Conservation (phyloP, 2,113 vertebrate species). For the Vimba vimba region DNA sequence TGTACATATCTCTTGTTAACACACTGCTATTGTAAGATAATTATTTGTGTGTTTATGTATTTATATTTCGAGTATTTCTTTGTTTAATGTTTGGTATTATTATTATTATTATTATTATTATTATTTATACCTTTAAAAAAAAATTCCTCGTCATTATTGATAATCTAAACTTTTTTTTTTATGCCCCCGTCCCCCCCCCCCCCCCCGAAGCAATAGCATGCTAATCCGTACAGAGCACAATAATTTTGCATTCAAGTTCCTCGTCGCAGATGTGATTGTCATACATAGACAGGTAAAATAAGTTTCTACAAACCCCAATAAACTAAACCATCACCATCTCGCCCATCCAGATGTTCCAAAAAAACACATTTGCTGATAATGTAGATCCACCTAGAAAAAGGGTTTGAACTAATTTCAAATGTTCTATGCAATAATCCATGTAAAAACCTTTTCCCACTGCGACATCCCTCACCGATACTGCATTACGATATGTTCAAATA, state of each 20-base stretch:
- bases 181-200: conserved; percentile 55
- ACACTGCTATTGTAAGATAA: conserved; percentile 74
- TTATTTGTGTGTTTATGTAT: conserved; percentile 69
- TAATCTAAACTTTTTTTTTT: conserved; percentile 77
- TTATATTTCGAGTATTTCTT: conserved; percentile 69
- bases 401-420: conserved; percentile 84
- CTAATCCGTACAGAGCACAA: conserved; percentile 94
- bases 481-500: conserved; percentile 73
- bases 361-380: conserved; percentile 47
- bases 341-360: conserved; percentile 63
- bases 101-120: conserved; percentile 60
- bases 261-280: conserved; percentile 68
- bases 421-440: conserved; percentile 99
- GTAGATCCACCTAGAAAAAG: conserved; percentile 49
- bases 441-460: conserved; percentile 75
- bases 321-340: conserved; percentile 11
- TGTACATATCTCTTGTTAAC: conserved; percentile 70
- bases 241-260: conserved; percentile 76
- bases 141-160: conserved; percentile 69
- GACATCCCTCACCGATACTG: conserved; percentile 79
- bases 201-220: conserved; percentile 94
- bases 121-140: conserved; percentile 73
- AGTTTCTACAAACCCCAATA: conserved; percentile 7
- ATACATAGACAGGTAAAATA: conserved; percentile 52
- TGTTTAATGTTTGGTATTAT: conserved; percentile 66